phyloP scores from a whole-genome alignment of 1,140 invertebrate genomes.

The Lineus longissimus region DNA sequence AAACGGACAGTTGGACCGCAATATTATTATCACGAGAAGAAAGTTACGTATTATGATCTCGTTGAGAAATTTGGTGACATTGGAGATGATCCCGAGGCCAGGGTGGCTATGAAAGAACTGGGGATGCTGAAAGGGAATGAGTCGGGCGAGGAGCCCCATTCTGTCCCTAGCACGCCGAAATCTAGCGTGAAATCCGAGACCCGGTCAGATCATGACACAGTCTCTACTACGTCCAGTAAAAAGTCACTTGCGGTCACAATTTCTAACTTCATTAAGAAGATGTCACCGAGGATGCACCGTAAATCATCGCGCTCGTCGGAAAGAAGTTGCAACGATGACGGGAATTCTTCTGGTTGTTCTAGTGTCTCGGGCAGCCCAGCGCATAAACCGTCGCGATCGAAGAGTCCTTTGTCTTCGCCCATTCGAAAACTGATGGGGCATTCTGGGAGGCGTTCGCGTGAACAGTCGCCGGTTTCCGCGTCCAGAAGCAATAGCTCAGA shows the following conservation, averaged over 20 bases:
- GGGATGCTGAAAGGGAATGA: background rate
- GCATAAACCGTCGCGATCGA: background rate
- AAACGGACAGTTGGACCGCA: too few relatives aligned
- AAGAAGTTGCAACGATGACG: background rate
- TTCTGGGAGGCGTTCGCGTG: background rate
- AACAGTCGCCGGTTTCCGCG: background rate
- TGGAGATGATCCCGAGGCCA: background rate
- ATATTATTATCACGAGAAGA: too few relatives aligned
- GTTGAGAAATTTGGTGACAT: background rate
- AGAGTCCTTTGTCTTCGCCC: background rate
- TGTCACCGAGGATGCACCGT: conserved; percentile 6
- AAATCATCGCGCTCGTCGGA: background rate
- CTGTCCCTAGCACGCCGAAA: too few relatives aligned
- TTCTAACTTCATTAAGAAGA: conserved; percentile 9
- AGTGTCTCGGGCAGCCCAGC: background rate
- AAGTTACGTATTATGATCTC: too few relatives aligned
- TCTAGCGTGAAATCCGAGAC: too few relatives aligned
- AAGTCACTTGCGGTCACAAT: conserved; percentile 7
- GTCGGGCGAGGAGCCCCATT: background rate
- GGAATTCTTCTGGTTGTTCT: background rate
- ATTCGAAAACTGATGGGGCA: background rate
- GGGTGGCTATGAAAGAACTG: background rate
- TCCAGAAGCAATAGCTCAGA: background rate
- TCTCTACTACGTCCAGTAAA: background rate
- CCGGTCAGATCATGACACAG: background rate